phyloP scores from a whole-genome alignment of 1,140 invertebrate genomes.

The Zophobas morio region DNA sequence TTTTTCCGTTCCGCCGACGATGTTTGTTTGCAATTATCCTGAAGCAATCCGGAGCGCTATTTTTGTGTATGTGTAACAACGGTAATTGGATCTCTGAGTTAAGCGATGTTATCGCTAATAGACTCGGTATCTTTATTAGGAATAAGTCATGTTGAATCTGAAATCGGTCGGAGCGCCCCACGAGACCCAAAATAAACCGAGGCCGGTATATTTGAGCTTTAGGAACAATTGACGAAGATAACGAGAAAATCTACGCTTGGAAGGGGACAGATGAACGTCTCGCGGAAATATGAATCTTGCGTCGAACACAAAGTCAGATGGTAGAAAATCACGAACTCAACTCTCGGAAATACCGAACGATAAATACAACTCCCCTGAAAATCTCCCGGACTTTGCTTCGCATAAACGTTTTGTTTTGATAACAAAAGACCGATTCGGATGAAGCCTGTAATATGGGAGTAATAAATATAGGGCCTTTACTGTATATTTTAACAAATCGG shows the following conservation, averaged over 20 bases:
- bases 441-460: conserved; percentile 24
- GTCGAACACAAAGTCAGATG: conserved; percentile 46
- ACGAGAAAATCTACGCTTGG: conserved; percentile 48
- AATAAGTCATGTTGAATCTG: conserved; percentile 35
- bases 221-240: conserved; percentile 48
- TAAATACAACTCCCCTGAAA: conserved; percentile 46
- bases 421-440: conserved; percentile 42
- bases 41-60: too few relatives aligned
- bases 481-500: conserved; percentile 5
- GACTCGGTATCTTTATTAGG: conserved; percentile 32
- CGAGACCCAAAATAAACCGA: conserved; percentile 42
- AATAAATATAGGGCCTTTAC: conserved; percentile 16
- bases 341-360: conserved; percentile 37
- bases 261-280: conserved; percentile 46
- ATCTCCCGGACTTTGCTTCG: conserved; percentile 22
- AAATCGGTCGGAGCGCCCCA: conserved; percentile 29
- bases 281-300: conserved; percentile 48
- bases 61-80: neutral
- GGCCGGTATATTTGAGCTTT: conserved; percentile 42
- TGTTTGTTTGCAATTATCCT: too few relatives aligned
- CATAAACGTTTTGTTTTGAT: conserved; percentile 47
- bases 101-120: conserved; percentile 32
- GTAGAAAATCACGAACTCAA: conserved; percentile 48
- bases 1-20: too few relatives aligned
- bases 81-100: conserved; percentile 3